These are phyloP conservation scores for Labeo rohita DNA, from an alignment of 2,113 vertebrate genomes.

Conservation along the genomic window DNA sequence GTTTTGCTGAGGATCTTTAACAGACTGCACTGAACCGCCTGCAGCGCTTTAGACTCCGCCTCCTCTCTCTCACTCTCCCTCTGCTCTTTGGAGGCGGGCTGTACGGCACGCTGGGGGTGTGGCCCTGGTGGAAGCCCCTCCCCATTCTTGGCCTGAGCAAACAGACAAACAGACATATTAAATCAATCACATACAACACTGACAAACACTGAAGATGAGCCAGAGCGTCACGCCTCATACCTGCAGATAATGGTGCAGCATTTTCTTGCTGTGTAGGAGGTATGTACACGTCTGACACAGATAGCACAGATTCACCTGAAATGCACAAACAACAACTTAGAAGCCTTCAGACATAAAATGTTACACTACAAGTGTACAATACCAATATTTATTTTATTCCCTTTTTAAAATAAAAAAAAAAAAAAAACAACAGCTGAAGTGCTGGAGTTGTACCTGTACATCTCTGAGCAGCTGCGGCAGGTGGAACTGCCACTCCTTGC, in stretches of 20 bases:
- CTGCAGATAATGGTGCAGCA: constrained; percentile 98
- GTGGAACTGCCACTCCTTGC: constrained; percentile 96
- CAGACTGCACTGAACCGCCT: constrained; percentile 90
- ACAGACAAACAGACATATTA: neutral
- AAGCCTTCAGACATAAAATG: no score
- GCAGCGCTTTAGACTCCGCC: constrained; percentile 85
- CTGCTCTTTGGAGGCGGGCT: constrained; percentile 77
- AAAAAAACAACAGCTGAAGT: neutral
- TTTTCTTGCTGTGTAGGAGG: constrained; percentile 95
- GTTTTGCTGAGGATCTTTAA: constrained; percentile 98
- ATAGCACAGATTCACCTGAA: constrained; percentile 94
- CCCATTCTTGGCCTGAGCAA: constrained; percentile 85
- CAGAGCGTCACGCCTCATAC: constrained; percentile 65
- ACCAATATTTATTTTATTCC: no score
- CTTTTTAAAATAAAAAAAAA: no score
- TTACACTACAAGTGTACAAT: no score
- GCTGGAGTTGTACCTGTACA: constrained; percentile 78
- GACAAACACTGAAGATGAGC: neutral
- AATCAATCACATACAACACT: neutral
- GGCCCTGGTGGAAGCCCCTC: constrained; percentile 82
- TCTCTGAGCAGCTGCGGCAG: constrained; percentile 91
- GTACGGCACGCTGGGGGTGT: constrained; percentile 76
- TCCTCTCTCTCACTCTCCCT: constrained; percentile 81
- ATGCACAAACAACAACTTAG: constrained; percentile 12
- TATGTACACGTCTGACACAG: constrained; percentile 97